Evolutionary conservation across 1,140 invertebrate genomes (phyloP), one percentile per base, ranked within the genome.

Genomic region (Epicauta chinensis): DNA sequence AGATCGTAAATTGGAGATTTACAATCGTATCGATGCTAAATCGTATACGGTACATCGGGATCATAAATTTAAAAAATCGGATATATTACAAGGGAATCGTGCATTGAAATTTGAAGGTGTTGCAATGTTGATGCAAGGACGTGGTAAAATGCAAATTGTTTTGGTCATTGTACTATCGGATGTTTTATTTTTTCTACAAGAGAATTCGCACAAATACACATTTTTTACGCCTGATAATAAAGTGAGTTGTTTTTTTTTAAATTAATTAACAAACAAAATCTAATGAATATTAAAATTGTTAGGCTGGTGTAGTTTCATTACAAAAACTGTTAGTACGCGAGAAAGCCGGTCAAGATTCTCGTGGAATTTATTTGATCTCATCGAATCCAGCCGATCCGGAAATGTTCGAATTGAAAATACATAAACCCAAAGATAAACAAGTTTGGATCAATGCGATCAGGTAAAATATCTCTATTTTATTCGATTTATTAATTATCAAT

Each of bases 341-440:
- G 70, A 96, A 96, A 70, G 90, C 91, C 2, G 91, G 90, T 32
- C 83, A 88, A 52, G 91, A 93, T 60, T 89, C 88, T 6, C 77
- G 86, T 1, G 88, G 89, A 1, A 86, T 95, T 60, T 94, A 94
- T 72, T 76, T 95, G 16, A 93, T 95, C 59, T 89, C 86, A 49
- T 89, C 86, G 37, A 89, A 89, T 66, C 86, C 89, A 0, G 77
- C 79, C 1, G 86, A 89, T 60, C 92, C 93, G 0, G 94, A 96
- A 73, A 96, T 97, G 93, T 96, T 95, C 68, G 93, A 97, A 69
- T 73, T 97, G 11, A 86, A 94, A 64, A 90, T 94, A 52, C 82
- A 86, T 56, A 86, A 89, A 36, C 89, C 89, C 10, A 89, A 90
- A 65, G 90, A 95, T 53, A 90, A 92, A 63, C 83, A 87, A 59